Evolutionary conservation across 2,888 invertebrate species (phyloP).

Genomic region (Tholera decimalis): DNA sequence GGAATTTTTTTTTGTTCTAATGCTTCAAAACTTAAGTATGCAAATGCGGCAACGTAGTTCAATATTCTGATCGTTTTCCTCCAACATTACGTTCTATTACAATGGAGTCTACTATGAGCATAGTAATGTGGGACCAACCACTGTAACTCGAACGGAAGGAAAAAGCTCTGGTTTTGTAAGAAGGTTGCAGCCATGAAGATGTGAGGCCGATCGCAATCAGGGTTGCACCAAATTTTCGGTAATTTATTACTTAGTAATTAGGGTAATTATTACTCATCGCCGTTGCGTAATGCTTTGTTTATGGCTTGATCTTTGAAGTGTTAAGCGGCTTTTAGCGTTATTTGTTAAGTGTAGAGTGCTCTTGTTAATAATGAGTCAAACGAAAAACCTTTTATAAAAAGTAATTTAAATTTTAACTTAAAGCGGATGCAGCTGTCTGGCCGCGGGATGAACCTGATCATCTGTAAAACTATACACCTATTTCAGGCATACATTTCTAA

Average conservation of each 20-base stretch:
- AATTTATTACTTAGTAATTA: constrained; percentile 49
- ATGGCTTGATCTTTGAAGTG: constrained; percentile 26
- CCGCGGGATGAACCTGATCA: too few relatives aligned
- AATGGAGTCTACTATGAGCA: constrained; percentile 55
- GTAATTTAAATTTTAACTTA: too few relatives aligned
- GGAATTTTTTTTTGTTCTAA: constrained; percentile 22
- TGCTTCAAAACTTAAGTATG: constrained; percentile 38
- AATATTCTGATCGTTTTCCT: constrained; percentile 55
- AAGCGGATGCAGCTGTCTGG: too few relatives aligned
- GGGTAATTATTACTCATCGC: constrained; percentile 47
- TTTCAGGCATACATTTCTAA: too few relatives aligned
- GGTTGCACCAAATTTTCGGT: constrained; percentile 64
- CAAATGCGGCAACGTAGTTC: constrained; percentile 21
- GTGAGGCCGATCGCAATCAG: constrained; percentile 71
- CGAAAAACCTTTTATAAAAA: background rate
- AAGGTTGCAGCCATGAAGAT: constrained; percentile 74
- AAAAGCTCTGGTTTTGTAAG: constrained; percentile 80
- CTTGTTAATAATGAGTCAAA: constrained; percentile 22
- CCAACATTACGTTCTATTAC: constrained; percentile 66
- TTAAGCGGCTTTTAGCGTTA: constrained; percentile 42
- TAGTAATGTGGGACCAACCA: constrained; percentile 61
- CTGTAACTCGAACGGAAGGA: constrained; percentile 78
- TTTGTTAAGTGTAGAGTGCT: constrained; percentile 24
- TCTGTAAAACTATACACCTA: too few relatives aligned
- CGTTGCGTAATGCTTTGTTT: constrained; percentile 50